phyloP scores from a whole-genome alignment of 2,797 vertebrate genomes.

The Rhinichthys osculus region DNA sequence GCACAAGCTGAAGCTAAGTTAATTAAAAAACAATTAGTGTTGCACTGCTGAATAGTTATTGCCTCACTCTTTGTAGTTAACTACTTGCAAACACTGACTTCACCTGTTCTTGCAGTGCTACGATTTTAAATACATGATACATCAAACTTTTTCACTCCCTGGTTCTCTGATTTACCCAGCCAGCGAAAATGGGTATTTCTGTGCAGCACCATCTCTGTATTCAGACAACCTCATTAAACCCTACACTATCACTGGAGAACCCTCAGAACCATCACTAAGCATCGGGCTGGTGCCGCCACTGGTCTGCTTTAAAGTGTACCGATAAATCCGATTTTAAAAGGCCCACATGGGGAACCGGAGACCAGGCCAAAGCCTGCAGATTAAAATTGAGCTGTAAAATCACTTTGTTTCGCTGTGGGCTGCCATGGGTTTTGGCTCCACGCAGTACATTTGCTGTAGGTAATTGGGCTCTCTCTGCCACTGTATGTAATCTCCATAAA shows the following conservation, averaged over 20 bases:
- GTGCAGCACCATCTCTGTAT: constrained; percentile 42
- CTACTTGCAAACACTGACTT: too few species aligned
- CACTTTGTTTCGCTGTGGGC: constrained; percentile 75
- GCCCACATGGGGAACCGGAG: constrained; percentile 66
- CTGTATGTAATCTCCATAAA: constrained; percentile 68
- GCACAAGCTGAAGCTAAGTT: too few species aligned
- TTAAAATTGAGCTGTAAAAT: constrained; percentile 76
- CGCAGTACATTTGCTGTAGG: constrained; percentile 71
- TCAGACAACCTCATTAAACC: constrained; percentile 64
- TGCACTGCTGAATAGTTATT: too few species aligned
- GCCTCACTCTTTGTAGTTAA: too few species aligned
- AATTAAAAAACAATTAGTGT: too few species aligned
- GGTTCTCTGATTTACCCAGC: too few species aligned
- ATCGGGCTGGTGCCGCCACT: constrained; percentile 59
- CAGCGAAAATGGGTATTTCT: not conserved
- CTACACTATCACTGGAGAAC: constrained; percentile 53
- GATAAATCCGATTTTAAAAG: constrained; percentile 79
- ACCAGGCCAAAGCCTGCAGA: constrained; percentile 72
- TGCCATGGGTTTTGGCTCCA: constrained; percentile 60
- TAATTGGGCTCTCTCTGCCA: constrained; percentile 70
- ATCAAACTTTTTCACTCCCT: too few species aligned
- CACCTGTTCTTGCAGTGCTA: too few species aligned
- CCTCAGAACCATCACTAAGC: constrained; percentile 64
- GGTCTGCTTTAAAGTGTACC: constrained; percentile 70
- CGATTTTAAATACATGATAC: too few species aligned